A percentile compares a stretch with the other conserved stretches of the same genome.
phyloP scores from a whole-genome alignment of 2,888 invertebrate genomes.

The Synergus itoensis region DNA sequence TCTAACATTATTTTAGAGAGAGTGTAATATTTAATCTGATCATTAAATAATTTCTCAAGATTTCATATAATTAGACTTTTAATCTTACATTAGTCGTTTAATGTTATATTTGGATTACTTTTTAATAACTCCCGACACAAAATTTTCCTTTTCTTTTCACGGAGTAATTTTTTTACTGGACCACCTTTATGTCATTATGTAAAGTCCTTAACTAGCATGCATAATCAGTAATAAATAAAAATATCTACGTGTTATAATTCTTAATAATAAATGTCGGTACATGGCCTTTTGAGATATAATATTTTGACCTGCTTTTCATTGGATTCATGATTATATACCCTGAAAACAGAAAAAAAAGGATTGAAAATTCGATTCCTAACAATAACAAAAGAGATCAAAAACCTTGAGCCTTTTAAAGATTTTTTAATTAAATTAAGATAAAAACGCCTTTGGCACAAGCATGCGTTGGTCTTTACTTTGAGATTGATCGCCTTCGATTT shows the following conservation, averaged over 20 bases:
- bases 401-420: slow-evolving; percentile 4
- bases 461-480: slow-evolving; percentile 11
- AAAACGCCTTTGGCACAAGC: slow-evolving; percentile 37
- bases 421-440: slow-evolving; percentile 5
- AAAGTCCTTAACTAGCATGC: slow-evolving; percentile 8
- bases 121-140: neutral
- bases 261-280: slow-evolving; percentile 10
- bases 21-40: slow-evolving; percentile 1
- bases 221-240: slow-evolving; percentile 19
- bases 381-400: slow-evolving; percentile 22
- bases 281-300: slow-evolving; percentile 23
- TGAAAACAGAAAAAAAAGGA: neutral
- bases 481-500: slow-evolving; percentile 23
- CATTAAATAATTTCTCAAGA: neutral
- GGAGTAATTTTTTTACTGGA: neutral
- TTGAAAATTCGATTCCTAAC: neutral
- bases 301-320: slow-evolving; percentile 35
- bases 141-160: neutral
- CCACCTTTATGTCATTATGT: neutral
- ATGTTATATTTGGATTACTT: neutral
- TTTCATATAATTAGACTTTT: neutral
- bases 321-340: slow-evolving; percentile 7
- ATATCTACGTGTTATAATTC: neutral
- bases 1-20: neutral
- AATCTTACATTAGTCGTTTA: neutral